Base-by-base conservation (phyloP, 2,797 vertebrate species). In the Podarcis lilfordi region DNA sequence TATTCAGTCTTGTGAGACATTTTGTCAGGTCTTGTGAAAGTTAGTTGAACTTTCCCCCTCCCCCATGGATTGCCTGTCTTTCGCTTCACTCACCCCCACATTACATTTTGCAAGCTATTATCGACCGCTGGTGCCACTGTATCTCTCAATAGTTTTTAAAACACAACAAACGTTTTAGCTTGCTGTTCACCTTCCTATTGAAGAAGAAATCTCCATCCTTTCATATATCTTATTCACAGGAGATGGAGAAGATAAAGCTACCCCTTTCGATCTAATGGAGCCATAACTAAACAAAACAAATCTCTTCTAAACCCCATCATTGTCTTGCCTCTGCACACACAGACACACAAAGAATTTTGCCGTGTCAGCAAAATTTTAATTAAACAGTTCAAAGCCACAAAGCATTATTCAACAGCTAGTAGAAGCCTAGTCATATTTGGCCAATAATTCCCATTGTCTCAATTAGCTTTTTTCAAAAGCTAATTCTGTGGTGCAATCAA, bases 1-100 rank as follows among this genome's bases (percentile, higher is more conserved):
- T 93, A 93, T 88, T 93, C 81, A 85, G 66, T 68, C 87, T 87
- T 87, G 87, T 61, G 91, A 89, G 90, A 92, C 88, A 91, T 93
- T 89, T 90, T 75, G 91, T 86, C 50, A 85, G 90, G 25, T 45
- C 92, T 82, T 91, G 32, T 92, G 87, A 92, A 91, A 91, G 59
- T 82, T 85, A 90, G 68, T 29, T 1, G 19, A 92, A 87, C 1
- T 27, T 90, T 87, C 59, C 55, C 59, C 21, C 82, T 92, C 76
- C 88, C 77, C 55, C 88, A 8, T 32, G 35, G 79, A 85, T 84
- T 88, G 82, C 50, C 76, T 69, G 37, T 81, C 77, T 92, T 92
- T 86, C 2, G 0, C 89, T 91, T 91, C 9, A 5, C 71, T 93
- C 68, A 89, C 25, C 37, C 87, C 68, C 75, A 89, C 25, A n/a